Conservation (phyloP, 1,140 invertebrate genomes). For the Dreissena polymorpha region DNA sequence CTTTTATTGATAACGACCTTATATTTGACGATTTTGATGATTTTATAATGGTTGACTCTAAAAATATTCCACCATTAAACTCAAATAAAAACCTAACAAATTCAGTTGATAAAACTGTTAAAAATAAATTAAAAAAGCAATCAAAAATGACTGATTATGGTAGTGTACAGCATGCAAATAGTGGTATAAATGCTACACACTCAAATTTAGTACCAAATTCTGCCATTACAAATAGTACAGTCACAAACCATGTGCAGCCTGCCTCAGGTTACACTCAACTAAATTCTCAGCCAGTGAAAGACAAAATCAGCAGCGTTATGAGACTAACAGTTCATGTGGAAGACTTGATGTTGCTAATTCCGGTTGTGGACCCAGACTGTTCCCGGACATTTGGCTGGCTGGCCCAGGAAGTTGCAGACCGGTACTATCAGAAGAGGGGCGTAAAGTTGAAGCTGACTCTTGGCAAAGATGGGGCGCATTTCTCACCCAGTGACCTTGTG, state of each 20-base stretch:
- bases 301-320: conserved; percentile 27
- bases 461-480: conserved; percentile 49
- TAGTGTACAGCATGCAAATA: too few species aligned
- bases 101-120: neutral
- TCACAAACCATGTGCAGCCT: neutral
- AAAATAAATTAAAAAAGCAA: conserved; percentile 39
- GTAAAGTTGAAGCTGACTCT: conserved; percentile 41
- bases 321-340: conserved; percentile 43
- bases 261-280: too few species aligned
- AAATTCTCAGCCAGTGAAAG: too few species aligned
- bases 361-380: conserved; percentile 40
- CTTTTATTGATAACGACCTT: neutral
- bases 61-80: conserved; percentile 1
- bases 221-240: conserved; percentile 6
- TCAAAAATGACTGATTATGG: conserved; percentile 50
- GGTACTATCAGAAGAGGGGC: conserved; percentile 41
- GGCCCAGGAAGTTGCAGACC: conserved; percentile 22
- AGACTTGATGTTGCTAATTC: conserved; percentile 38
- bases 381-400: conserved; percentile 50
- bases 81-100: neutral
- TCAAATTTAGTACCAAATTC: too few species aligned
- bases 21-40: conserved; percentile 29
- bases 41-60: neutral
- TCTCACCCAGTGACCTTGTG: conserved; percentile 46
- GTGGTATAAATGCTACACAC: too few species aligned